Conservation (phyloP, 2,113 vertebrate species). For the Dipodomys ordii region DNA sequence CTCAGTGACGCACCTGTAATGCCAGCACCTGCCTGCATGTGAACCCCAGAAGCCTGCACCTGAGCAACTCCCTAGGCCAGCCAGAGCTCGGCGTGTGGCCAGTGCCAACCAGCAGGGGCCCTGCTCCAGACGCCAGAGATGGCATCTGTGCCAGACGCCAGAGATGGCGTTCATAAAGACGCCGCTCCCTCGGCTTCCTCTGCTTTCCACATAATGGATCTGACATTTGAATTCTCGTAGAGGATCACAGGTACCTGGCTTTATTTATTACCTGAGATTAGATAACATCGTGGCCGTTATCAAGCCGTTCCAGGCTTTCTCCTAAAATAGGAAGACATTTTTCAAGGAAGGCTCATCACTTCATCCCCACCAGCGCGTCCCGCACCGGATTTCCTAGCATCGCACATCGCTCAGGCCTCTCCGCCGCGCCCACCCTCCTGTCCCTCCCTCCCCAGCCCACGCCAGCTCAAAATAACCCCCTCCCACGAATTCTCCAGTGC, state of each 20-base stretch:
- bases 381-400: background rate
- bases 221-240: constrained; percentile 75
- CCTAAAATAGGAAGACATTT: constrained; percentile 48
- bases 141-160: too few species aligned
- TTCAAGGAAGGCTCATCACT: constrained; percentile 51
- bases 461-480: constrained; percentile 39
- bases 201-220: constrained; percentile 71
- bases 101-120: too few species aligned
- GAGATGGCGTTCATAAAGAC: too few species aligned
- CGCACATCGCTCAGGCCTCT: background rate
- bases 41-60: background rate
- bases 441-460: background rate
- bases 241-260: constrained; percentile 48
- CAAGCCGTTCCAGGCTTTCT: constrained; percentile 58
- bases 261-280: constrained; percentile 77
- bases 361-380: constrained; percentile 28
- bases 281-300: constrained; percentile 69
- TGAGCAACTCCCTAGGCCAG: constrained; percentile 1
- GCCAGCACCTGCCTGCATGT: background rate
- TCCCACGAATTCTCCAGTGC: constrained; percentile 14
- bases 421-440: background rate
- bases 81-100: background rate
- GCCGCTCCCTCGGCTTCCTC: constrained; percentile 48
- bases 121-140: too few species aligned
- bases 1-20: constrained; percentile 31